Base-by-base conservation (phyloP, 2,888 invertebrate species). In the Drosophila buzzatii region DNA sequence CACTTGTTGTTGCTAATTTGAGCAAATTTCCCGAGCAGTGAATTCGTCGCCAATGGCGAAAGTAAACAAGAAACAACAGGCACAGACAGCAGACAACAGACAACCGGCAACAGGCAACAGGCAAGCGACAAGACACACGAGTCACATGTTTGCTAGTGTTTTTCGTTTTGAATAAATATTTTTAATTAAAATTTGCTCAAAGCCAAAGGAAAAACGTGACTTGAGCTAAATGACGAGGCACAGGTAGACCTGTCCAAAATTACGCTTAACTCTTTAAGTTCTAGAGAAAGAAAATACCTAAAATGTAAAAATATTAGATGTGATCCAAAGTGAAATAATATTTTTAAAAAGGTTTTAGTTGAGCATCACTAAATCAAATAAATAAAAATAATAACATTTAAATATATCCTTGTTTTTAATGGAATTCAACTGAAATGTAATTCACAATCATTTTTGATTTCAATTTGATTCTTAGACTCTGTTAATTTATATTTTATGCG, bases 101-200 rank as follows among this genome's bases (percentile, higher is more conserved):
- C 57, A 63, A 61, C 10, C 3, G 55, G 4, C 14, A 56, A 42
- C 44, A 33, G 57, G 44, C 57, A 76, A 68, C 62, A 62, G 70
- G 52, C 62, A 63, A 61, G 57, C 60, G 49, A 67, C 72, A 75
- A 60, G 66, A 64, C 70, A 68, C 67, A 59, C 74, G 56, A 79
- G 77, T 71, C 77, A 81, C 77, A 78, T 81, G 77, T 62, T 80
- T 47, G n/a, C 23, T 39, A 53, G 61, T 53, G 63, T 70, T 67
- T 71, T 81, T 70, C 49, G 58, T 80, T 76, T 66, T 72, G 69
- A 68, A 77, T 66, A 82, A 82, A 77, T 86, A 82, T 81, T 90
- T 86, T 86, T 86, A 86, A 86, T 86, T 86, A 86, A 86, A 86
- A 83, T 79, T 72, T 77, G 47, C 51, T 35, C 63, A 68, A 69